Conservation (phyloP, 2,113 vertebrate genomes). For the Pachypanchax playfairii region DNA sequence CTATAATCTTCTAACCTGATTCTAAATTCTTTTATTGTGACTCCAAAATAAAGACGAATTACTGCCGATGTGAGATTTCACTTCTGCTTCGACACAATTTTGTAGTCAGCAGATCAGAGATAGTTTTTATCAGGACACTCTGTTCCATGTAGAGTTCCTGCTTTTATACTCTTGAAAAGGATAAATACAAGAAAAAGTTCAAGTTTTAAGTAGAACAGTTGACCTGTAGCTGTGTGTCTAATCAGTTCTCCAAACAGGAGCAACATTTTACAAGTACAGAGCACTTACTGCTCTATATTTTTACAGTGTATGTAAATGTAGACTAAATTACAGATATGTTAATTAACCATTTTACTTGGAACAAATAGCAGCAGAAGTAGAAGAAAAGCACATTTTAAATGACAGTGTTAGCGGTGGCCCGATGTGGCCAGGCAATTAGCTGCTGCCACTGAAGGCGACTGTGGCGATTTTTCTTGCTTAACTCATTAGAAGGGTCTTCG, state of each 20-base stretch:
- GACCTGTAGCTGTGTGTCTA: constrained; percentile 21
- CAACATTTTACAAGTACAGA: not conserved
- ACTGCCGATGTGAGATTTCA: too few relatives aligned
- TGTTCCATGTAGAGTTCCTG: too few relatives aligned
- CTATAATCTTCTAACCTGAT: constrained; percentile 66
- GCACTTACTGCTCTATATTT: constrained; percentile 8
- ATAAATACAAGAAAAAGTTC: too few relatives aligned
- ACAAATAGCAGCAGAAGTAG: constrained; percentile 48
- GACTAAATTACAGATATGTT: constrained; percentile 38
- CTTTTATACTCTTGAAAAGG: too few relatives aligned
- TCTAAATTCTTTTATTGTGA: too few relatives aligned
- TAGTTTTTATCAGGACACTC: too few relatives aligned
- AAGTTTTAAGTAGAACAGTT: constrained; percentile 29
- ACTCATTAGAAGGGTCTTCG: constrained; percentile 82
- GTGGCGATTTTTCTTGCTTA: constrained; percentile 85
- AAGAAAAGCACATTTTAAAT: constrained; percentile 69
- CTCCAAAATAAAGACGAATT: too few relatives aligned
- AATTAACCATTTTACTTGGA: constrained; percentile 52
- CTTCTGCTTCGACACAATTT: too few relatives aligned
- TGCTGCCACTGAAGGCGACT: constrained; percentile 79
- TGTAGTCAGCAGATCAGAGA: too few relatives aligned
- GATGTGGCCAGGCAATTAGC: constrained; percentile 81
- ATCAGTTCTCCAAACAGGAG: constrained; percentile 19
- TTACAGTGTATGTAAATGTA: constrained; percentile 24
- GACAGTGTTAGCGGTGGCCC: constrained; percentile 75